Evolutionary conservation across 2,797 vertebrate genomes (phyloP).

Genomic region (Dermochelys coriacea): DNA sequence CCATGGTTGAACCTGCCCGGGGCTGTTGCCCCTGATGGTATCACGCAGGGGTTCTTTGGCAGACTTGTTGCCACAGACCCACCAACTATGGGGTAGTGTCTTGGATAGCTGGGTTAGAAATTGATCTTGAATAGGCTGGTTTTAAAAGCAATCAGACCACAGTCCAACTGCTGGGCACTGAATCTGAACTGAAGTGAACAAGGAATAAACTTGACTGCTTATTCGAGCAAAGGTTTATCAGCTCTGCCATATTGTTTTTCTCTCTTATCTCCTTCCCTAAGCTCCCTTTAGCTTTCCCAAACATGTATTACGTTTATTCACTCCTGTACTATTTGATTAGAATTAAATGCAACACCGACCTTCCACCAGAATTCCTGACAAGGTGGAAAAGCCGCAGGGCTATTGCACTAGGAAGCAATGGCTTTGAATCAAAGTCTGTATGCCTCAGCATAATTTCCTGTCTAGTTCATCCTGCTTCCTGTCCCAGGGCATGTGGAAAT

Average conservation of each 20-base stretch:
- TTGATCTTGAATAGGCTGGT: neutral
- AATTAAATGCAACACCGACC: neutral
- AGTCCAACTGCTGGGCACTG: neutral
- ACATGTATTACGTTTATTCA: neutral
- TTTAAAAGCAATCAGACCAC: neutral
- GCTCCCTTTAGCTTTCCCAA: neutral
- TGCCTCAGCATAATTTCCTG: neutral
- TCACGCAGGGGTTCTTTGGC: neutral
- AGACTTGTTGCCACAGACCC: neutral
- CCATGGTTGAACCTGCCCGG: neutral
- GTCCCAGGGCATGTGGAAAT: neutral
- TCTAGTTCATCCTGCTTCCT: neutral
- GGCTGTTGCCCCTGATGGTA: neutral
- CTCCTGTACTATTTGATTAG: neutral
- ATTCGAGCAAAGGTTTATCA: neutral
- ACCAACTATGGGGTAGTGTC: neutral
- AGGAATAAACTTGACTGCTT: neutral
- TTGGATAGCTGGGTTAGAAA: neutral
- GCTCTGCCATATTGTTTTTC: neutral
- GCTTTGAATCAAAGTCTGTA: neutral
- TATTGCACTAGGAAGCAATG: neutral
- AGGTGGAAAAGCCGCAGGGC: neutral
- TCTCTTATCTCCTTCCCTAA: neutral
- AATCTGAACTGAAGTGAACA: neutral
- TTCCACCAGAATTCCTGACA: neutral